Evolutionary conservation across 2,113 vertebrate genomes (phyloP), one percentile per base, ranked within the genome.

Genomic region (Dicerorhinus sumatrensis): DNA sequence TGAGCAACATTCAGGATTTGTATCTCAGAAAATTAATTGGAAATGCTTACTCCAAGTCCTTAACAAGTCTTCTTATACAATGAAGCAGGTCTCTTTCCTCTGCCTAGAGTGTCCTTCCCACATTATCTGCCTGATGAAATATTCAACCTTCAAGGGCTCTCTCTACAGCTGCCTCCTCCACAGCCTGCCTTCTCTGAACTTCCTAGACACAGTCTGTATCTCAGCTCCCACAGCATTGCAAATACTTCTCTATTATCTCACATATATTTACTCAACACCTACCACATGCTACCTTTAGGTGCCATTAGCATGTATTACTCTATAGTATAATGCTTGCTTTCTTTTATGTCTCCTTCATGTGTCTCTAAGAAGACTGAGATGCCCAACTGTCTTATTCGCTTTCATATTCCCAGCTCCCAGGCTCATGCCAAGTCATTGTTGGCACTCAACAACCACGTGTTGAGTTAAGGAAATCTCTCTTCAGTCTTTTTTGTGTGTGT

Each of bases 281-380:
- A 23, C 11, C 14, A 5, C 1, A 0, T 31, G 29, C 20, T 31
- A 12, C 13, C 58, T 11, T 10, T 31, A 16, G 46, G 0, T 67
- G 39, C 8, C 23, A 11, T 12, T 29, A 63, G 11, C 20, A 2
- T 8, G 8, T 3, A 12, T 42, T n/a, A 25, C 11, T 62, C 54
- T 6, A 25, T 1, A 39, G 56, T 25, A 8, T 12, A 25, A 3
- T 11, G 6, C 5, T 42, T 36, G 23, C n/a, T 42, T 84, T 84
- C 13, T 25, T 90, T 73, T n/a, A 21, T 14, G 36, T 60, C 31
- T 84, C 79, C 36, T 36, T 17, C 7, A 0, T 9, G 11, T 42
- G 77, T 16, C 23, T 80, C 12, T 67, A 51, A 69, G 67, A 33
- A 82, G n/a, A n/a, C 20, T 18, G 80, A 70, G 46, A 75, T 25